Evolutionary conservation across 2,888 invertebrate species (phyloP), one percentile per base, ranked within the genome.

Genomic region (Acheta domesticus): DNA sequence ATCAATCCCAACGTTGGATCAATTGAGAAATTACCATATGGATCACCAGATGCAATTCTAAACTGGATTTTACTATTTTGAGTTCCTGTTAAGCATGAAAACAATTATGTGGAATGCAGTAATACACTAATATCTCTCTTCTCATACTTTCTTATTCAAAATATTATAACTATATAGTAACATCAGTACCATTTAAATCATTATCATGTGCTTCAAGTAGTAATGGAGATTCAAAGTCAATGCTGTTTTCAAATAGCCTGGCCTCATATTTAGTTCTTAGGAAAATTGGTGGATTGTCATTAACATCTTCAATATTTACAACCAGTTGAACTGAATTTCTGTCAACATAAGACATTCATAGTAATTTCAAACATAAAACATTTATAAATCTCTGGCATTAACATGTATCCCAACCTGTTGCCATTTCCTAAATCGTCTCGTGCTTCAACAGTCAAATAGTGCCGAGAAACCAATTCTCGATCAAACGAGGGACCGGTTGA

Each of bases 241-340:
- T 84, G 84, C 93, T 92, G 86, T 97, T 97, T 86, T 98, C 98
- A 83, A 94, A 85, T 4, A 98, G 87, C 75, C 94, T 90, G 0
- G 94, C 93, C 85, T 95, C 95, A 84, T 97, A 96, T 83, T 93
- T 93, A 81, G 91, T 92, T 81, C 94, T 94, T 1, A 93, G 87
- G 85, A 97, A 98, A 83, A 92, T 89, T 0, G 98, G 98, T 0
- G 94, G 91, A 85, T 97, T 96, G 85, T 97, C 97, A 84, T 97
- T 97, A 0, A 95, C 93, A 86, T 96, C 96, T 83, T 93, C 92
- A 74, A 96, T 92, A 83, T 94, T 93, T 11, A 96, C 90, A 11
- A 95, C 91, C 19, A 96, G 87, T 85, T 96, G 96, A 1, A 92
- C 95, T 0, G 95, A 94, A 85, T 96, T 96, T 78, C 86, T 85